Conservation (phyloP, 1,140 invertebrate species). For the Pantala flavescens region DNA sequence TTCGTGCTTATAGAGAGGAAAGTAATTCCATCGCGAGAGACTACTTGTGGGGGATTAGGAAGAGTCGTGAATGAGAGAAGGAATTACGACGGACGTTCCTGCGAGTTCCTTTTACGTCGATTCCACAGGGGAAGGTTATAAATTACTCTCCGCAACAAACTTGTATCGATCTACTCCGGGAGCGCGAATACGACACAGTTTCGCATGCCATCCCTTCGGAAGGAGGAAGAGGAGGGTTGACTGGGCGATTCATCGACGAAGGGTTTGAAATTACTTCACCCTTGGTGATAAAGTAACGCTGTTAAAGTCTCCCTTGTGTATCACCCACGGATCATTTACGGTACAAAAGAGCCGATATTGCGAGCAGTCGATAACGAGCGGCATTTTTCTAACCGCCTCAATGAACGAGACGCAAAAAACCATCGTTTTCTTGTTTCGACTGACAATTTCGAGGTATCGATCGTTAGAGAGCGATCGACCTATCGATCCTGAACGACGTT, state of each 20-base stretch:
- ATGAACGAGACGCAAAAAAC: too few species aligned
- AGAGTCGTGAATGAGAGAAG: not conserved
- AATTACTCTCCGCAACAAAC: not conserved
- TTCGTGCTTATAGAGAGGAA: not conserved
- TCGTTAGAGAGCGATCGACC: too few species aligned
- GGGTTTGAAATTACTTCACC: not conserved
- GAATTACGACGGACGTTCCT: not conserved
- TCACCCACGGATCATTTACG: too few species aligned
- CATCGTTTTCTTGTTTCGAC: too few species aligned
- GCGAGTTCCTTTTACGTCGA: too few species aligned
- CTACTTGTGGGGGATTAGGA: not conserved
- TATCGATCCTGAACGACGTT: too few species aligned
- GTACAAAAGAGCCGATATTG: too few species aligned
- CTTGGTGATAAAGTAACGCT: too few species aligned
- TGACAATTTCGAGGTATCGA: too few species aligned
- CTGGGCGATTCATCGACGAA: not conserved
- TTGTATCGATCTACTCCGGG: not conserved
- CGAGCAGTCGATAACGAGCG: too few species aligned
- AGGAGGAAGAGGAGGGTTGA: not conserved
- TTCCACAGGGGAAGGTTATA: not conserved
- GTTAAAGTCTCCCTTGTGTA: too few species aligned
- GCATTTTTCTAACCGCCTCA: too few species aligned
- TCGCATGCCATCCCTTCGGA: not conserved
- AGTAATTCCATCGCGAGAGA: not conserved
- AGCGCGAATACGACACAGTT: not conserved